Percentiles rank a stretch among this genome's conserved stretches.
These are phyloP conservation scores for Halichoeres trimaculatus DNA, from an alignment of 2,113 vertebrate genomes.

Conservation along the genomic window DNA sequence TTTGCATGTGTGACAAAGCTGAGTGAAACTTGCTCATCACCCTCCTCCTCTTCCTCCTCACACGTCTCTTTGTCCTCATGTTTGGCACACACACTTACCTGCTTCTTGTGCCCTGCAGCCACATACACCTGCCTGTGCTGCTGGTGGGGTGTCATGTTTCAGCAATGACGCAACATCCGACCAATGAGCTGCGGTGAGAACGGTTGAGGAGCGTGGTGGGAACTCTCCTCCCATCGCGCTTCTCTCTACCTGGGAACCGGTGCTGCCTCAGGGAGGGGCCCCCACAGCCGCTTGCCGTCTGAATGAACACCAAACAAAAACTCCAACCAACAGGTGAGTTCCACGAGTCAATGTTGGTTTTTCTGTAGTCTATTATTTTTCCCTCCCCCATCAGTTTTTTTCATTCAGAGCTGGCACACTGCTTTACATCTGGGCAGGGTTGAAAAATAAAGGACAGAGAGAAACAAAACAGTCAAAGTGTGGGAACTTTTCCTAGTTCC, in stretches of 20 bases:
- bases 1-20: slow-evolving; percentile 66
- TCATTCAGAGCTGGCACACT: slow-evolving; percentile 74
- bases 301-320: slow-evolving; percentile 84
- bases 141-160: slow-evolving; percentile 71
- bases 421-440: slow-evolving; percentile 77
- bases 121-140: slow-evolving; percentile 68
- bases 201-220: slow-evolving; percentile 85
- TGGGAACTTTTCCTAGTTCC: slow-evolving; percentile 81
- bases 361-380: slow-evolving; percentile 57
- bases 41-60: slow-evolving; percentile 31
- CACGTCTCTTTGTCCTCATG: slow-evolving; percentile 65
- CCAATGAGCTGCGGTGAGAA: slow-evolving; percentile 85
- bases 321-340: slow-evolving; percentile 83
- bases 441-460: slow-evolving; percentile 72
- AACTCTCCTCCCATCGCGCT: slow-evolving; percentile 87
- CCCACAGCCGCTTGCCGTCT: slow-evolving; percentile 63
- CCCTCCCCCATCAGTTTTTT: slow-evolving; percentile 47
- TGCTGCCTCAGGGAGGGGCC: slow-evolving; percentile 79
- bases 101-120: slow-evolving; percentile 49
- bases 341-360: slow-evolving; percentile 82
- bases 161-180: slow-evolving; percentile 74
- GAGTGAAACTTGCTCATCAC: slow-evolving; percentile 72
- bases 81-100: slow-evolving; percentile 54
- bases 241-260: slow-evolving; percentile 82
- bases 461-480: slow-evolving; percentile 82